A percentile compares a stretch with the other conserved stretches of the same genome.
These are phyloP conservation scores for Heliconius erato DNA, from an alignment of 2,888 invertebrate species.

Conservation along the genomic window DNA sequence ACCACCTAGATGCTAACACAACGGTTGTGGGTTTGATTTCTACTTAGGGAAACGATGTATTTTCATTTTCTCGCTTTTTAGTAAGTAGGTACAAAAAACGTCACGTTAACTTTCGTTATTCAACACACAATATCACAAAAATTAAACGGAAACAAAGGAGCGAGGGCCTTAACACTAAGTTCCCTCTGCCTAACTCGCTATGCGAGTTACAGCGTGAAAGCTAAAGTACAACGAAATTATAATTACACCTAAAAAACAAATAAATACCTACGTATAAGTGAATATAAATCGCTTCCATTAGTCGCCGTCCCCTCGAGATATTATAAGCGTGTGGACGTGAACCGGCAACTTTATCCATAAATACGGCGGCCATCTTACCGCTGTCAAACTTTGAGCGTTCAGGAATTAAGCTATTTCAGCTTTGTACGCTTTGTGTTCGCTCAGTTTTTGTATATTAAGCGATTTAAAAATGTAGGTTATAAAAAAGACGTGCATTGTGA, in stretches of 20 bases:
- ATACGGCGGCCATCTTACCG: slow-evolving; percentile 31
- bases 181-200: not conserved
- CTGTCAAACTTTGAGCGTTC: slow-evolving; percentile 23
- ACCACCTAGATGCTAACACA: not conserved
- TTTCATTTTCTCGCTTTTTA: not conserved
- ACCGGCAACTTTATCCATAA: slow-evolving; percentile 21
- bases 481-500: too few relatives aligned
- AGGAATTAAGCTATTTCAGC: not conserved
- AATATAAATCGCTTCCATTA: slow-evolving; percentile 4
- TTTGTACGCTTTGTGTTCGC: not conserved
- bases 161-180: not conserved
- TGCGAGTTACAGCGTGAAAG: not conserved
- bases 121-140: too few relatives aligned
- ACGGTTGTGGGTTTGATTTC: not conserved
- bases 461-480: not conserved
- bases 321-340: slow-evolving; percentile 25
- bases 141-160: too few relatives aligned
- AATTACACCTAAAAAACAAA: slow-evolving; percentile 17
- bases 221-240: not conserved
- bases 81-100: not conserved
- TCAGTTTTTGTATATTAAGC: too few relatives aligned
- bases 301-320: slow-evolving; percentile 18
- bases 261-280: not conserved
- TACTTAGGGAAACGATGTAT: not conserved
- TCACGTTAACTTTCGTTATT: not conserved